phyloP scores from a whole-genome alignment of 2,113 vertebrate genomes.

The Pavo muticus region DNA sequence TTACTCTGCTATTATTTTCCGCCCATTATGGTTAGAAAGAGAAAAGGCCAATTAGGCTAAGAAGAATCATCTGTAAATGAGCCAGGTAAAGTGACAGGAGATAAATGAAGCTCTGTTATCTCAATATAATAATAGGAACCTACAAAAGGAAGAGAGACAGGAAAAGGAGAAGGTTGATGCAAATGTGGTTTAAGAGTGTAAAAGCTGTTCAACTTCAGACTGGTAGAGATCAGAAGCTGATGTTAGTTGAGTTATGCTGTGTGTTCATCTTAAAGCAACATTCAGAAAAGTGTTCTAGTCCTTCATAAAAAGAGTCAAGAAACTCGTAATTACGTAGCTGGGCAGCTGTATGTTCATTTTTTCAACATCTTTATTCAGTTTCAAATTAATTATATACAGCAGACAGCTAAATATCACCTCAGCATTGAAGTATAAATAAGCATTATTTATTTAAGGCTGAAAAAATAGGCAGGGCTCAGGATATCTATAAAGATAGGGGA shows the following conservation, averaged over 20 bases:
- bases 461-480: not conserved
- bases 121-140: not conserved
- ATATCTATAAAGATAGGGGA: not conserved
- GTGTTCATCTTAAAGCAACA: not conserved
- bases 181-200: not conserved
- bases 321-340: not conserved
- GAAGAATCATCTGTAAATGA: not conserved
- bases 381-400: not conserved
- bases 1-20: not conserved
- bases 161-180: not conserved
- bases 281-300: not conserved
- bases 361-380: not conserved
- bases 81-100: not conserved
- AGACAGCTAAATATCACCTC: not conserved
- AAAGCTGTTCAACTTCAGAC: not conserved
- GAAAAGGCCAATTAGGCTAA: not conserved
- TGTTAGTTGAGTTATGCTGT: not conserved
- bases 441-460: not conserved
- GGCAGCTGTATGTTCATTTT: not conserved
- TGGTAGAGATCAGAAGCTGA: not conserved
- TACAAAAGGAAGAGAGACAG: not conserved
- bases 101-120: not conserved
- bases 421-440: not conserved
- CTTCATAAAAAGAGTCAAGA: not conserved
- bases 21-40: not conserved